Base-by-base conservation (phyloP, 2,113 vertebrate genomes). In the Bos indicus region DNA sequence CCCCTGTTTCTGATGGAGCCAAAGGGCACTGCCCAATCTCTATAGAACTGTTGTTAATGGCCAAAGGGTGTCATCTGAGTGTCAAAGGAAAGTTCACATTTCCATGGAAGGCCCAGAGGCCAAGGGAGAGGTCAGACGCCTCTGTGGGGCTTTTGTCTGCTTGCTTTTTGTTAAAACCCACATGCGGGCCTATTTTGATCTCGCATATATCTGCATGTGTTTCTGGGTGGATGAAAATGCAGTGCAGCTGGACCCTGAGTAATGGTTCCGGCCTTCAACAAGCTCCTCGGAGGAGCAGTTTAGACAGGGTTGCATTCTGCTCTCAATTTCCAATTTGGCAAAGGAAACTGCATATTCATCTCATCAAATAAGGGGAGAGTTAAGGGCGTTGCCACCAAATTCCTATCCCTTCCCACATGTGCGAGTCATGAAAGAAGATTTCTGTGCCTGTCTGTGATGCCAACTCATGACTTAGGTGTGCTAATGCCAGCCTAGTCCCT, bases 21-120 rank as follows among this genome's bases (percentile, higher is more conserved):
- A 89, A 93, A 97, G 98, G 97, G 95, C 91, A 94, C 83, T 96
- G 89, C 71, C 97, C 95, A 92, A 12, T 95, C 88, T 98, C 95
- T 97, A 64, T 98, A 94, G 77, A 90, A 88, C 94, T 60, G 23
- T 97, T 98, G 97, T 98, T 97, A 92, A 71, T 26, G 48, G 91
- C 82, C 56, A 6, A 51, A 94, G 97, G 83, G 93, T 97, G 92
- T 92, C 85, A 5, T 67, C 57, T 51, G 78, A 90, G 95, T 82
- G 94, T 97, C 89, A 96, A 93, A 97, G 94, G 62, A 98, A 98
- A 97, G 96, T 96, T 98, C 97, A 94, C 97, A 94, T 90, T 96
- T 97, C 89, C 96, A 97, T 92, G 95, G 91, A 96, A 80, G 86
- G 94, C 93, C 60, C 64, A 80, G 57, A 59, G 97, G 97, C 97